Evolutionary conservation across 2,113 vertebrate genomes (phyloP).

Genomic region (Chloropsis hardwickii): DNA sequence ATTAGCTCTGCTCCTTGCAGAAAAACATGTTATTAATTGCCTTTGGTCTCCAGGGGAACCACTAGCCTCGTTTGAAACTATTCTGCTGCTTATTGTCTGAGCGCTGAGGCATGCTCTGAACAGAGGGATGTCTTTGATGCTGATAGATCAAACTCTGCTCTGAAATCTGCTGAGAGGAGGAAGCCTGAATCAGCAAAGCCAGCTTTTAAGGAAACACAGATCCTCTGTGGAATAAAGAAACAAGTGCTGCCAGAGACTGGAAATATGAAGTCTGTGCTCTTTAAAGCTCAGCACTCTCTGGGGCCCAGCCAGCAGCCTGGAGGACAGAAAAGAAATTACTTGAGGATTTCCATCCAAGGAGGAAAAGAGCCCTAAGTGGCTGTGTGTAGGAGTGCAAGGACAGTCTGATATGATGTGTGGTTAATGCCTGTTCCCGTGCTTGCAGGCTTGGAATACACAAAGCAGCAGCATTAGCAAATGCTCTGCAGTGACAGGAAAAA

Average conservation of each 20-base stretch:
- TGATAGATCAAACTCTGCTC: background rate
- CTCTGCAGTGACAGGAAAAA: background rate
- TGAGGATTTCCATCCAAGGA: background rate
- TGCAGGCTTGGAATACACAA: background rate
- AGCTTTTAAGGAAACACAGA: conserved; percentile 30
- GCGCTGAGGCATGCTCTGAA: background rate
- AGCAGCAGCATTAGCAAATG: background rate
- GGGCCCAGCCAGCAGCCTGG: background rate
- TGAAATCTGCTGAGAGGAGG: conserved; percentile 22
- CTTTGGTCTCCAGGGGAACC: conserved; percentile 17
- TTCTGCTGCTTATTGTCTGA: background rate
- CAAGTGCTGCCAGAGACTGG: background rate
- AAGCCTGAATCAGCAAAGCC: conserved; percentile 41
- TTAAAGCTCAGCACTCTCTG: background rate
- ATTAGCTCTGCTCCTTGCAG: conserved; percentile 40
- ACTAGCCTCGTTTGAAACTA: background rate
- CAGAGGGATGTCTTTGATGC: conserved; percentile 33
- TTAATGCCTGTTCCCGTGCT: background rate
- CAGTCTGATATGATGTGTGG: background rate
- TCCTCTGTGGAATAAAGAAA: conserved; percentile 5
- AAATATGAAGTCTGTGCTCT: background rate
- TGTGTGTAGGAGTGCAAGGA: background rate
- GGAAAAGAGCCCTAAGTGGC: background rate
- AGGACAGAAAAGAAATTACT: background rate
- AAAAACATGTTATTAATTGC: conserved; percentile 47